Conservation (phyloP, 1,140 invertebrate genomes). For the Hermetia illucens region DNA sequence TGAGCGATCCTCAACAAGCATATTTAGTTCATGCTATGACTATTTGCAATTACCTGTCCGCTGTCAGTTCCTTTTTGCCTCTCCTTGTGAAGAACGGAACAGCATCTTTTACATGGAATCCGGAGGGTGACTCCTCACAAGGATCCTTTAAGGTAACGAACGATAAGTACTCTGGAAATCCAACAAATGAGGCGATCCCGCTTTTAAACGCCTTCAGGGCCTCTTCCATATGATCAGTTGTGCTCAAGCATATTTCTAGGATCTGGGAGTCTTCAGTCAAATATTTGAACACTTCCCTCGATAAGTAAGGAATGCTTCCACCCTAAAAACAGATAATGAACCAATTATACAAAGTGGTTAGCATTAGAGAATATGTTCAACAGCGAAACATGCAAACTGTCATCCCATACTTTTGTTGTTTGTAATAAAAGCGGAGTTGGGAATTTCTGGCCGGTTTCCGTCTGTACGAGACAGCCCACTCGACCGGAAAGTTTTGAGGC, state of each 20-base stretch:
- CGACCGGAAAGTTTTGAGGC: conserved; percentile 34
- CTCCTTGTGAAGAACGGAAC: conserved; percentile 56
- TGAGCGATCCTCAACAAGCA: no score
- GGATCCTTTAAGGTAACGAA: conserved; percentile 53
- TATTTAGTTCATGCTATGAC: no score
- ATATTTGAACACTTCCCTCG: conserved; percentile 45
- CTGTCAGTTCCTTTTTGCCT: conserved; percentile 49
- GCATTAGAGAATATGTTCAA: no score
- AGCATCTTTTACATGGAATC: conserved; percentile 49
- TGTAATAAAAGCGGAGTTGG: conserved; percentile 38
- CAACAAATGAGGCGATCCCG: conserved; percentile 40
- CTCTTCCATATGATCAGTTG: conserved; percentile 37
- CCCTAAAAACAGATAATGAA: conserved; percentile 29
- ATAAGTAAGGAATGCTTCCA: conserved; percentile 48
- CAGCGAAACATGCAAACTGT: background rate
- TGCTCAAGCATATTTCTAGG: conserved; percentile 41
- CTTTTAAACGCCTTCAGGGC: conserved; percentile 33
- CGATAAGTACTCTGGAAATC: conserved; percentile 42
- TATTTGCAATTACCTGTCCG: conserved; percentile 32
- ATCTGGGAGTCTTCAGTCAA: conserved; percentile 34
- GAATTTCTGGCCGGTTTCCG: conserved; percentile 23
- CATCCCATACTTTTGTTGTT: conserved; percentile 36
- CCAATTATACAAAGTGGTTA: conserved; percentile 7
- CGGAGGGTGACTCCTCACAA: conserved; percentile 38
- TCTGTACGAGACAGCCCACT: conserved; percentile 35